phyloP scores from a whole-genome alignment of 1,140 invertebrate genomes.

The Trissolcus basalis region DNA sequence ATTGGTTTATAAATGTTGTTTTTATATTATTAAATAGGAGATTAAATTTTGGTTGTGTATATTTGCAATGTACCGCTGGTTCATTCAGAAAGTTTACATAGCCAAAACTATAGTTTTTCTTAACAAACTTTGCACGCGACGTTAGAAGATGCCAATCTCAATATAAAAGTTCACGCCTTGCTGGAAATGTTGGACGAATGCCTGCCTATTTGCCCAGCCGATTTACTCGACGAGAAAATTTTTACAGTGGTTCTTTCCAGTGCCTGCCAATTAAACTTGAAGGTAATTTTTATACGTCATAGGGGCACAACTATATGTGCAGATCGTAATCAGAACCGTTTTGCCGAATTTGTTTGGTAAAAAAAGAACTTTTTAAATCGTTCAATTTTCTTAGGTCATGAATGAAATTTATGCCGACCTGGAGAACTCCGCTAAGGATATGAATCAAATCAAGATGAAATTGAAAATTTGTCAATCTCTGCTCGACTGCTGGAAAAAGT shows the following conservation, averaged over 20 bases:
- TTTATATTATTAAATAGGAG: too few relatives aligned
- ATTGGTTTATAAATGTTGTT: conserved; percentile 1
- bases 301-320: background rate
- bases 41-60: too few relatives aligned
- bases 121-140: conserved; percentile 55
- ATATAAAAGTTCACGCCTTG: conserved; percentile 40
- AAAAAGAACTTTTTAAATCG: conserved; percentile 1
- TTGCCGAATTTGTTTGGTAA: background rate
- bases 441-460: conserved; percentile 46
- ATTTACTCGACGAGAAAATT: conserved; percentile 58
- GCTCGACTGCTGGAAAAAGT: conserved; percentile 63
- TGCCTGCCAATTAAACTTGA: conserved; percentile 55
- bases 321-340: conserved; percentile 3
- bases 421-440: background rate
- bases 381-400: conserved; percentile 45
- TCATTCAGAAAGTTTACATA: conserved; percentile 32
- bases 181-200: conserved; percentile 53
- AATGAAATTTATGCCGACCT: conserved; percentile 45
- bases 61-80: conserved; percentile 9
- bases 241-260: conserved; percentile 56
- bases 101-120: conserved; percentile 50
- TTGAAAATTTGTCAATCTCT: conserved; percentile 54
- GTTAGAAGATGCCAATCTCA: conserved; percentile 49
- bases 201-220: conserved; percentile 51
- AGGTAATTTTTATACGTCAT: conserved; percentile 60